Base-by-base conservation (phyloP, 2,113 vertebrate species). In the Mohoua ochrocephala region DNA sequence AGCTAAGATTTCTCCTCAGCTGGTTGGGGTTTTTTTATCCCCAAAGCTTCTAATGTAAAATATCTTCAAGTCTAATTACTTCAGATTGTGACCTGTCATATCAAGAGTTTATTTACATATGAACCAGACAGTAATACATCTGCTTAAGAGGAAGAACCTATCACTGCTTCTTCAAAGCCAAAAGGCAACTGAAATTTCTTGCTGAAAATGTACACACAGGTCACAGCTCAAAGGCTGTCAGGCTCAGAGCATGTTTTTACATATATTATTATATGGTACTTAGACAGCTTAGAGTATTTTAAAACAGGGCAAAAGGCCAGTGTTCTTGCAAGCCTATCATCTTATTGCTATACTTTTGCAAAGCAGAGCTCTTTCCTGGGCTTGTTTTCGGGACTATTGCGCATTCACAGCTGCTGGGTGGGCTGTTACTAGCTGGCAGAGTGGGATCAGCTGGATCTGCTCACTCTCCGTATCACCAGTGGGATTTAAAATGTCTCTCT, bases 51-150 rank as follows among this genome's bases (percentile, higher is more conserved):
- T 82, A 78, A 70, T 57, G 59, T 65, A 53, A 42, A 74, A 18
- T 87, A 88, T 78, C 84, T 94, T 89, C 54, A 82, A 85, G 16
- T 74, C 61, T 80, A 63, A 89, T 90, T 90, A 85, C 77, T 91
- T 81, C 44, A 78, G 56, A 88, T 81, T 89, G 45, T 91, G 86
- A 89, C 85, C 57, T 91, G 39, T 59, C 70, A 71, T 50, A 91
- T 77, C 50, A 80, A 54, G 68, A 61, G 64, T 87, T 84, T 71
- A 86, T 91, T 94, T 93, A 84, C 74, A 60, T 84, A 76, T 17
- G 71, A 86, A 91, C 64, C 50, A 96, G 84, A 94, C 52, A 86
- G 52, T 69, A 90, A 93, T 37, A 49, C 4, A 52, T 49, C 83
- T 74, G 22, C 27, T 85, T 65, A 90, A 69, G 39, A 84, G 31